phyloP scores from a whole-genome alignment of 2,113 vertebrate genomes.

The Vulpes lagopus region DNA sequence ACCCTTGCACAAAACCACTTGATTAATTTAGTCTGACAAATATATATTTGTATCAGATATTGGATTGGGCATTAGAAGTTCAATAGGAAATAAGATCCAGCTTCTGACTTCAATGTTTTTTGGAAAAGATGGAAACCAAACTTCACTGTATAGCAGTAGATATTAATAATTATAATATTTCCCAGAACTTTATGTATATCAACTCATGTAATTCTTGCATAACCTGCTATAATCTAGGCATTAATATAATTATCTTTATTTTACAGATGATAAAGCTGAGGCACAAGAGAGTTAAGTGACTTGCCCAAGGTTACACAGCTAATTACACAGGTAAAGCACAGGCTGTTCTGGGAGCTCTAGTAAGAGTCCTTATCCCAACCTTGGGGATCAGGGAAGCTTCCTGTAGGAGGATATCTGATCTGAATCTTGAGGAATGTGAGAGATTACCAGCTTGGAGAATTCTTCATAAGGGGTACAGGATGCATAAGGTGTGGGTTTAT shows the following conservation, averaged over 20 bases:
- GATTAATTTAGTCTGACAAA: neutral
- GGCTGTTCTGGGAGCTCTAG: neutral
- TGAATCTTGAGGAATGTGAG: neutral
- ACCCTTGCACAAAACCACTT: neutral
- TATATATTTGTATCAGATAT: neutral
- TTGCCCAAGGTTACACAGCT: neutral
- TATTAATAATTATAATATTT: neutral
- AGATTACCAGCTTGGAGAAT: neutral
- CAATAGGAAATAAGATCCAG: neutral
- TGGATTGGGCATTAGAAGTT: neutral
- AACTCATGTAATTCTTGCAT: neutral
- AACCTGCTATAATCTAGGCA: neutral
- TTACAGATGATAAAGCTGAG: neutral
- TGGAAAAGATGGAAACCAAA: neutral
- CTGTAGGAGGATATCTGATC: neutral
- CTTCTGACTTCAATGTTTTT: neutral
- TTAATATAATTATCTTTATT: neutral
- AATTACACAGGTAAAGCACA: conserved; percentile 1
- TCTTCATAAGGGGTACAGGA: neutral
- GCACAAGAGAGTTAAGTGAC: neutral
- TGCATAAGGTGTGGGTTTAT: neutral
- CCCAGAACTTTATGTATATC: neutral
- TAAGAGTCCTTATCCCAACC: neutral
- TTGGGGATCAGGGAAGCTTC: neutral
- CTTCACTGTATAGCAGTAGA: neutral